phyloP scores from a whole-genome alignment of 2,113 vertebrate genomes.

The Donacobius atricapilla region DNA sequence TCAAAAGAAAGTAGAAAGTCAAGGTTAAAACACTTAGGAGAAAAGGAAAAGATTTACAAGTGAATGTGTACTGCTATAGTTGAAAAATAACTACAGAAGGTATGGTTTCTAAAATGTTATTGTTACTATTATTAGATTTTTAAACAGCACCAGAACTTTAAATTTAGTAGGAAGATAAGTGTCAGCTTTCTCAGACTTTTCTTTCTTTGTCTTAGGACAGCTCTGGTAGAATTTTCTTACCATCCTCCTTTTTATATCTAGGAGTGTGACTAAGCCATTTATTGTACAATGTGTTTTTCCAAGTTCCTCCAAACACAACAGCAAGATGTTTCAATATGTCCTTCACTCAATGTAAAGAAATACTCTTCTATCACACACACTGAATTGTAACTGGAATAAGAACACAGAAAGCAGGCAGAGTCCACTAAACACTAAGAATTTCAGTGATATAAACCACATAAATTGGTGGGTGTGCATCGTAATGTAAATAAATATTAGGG shows the following conservation, averaged over 20 bases:
- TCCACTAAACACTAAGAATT: neutral
- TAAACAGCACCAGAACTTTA: neutral
- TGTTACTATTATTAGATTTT: neutral
- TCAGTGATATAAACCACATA: neutral
- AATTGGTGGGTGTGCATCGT: neutral
- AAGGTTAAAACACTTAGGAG: neutral
- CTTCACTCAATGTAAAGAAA: neutral
- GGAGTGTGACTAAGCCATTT: neutral
- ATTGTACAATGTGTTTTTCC: neutral
- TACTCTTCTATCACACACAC: neutral
- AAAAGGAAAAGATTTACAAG: neutral
- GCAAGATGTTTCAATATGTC: neutral
- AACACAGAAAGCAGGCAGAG: neutral
- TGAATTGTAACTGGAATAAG: neutral
- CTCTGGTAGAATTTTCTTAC: neutral
- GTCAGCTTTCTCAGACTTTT: neutral
- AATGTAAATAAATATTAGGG: neutral
- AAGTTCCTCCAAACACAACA: neutral
- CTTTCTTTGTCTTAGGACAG: neutral
- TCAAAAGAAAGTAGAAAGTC: neutral
- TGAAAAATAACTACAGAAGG: neutral
- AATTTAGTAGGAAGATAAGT: neutral
- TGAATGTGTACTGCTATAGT: neutral
- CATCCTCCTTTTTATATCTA: neutral
- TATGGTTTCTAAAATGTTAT: neutral